Evolutionary conservation across 2,113 vertebrate genomes (phyloP).

Genomic region (Xenopus borealis): DNA sequence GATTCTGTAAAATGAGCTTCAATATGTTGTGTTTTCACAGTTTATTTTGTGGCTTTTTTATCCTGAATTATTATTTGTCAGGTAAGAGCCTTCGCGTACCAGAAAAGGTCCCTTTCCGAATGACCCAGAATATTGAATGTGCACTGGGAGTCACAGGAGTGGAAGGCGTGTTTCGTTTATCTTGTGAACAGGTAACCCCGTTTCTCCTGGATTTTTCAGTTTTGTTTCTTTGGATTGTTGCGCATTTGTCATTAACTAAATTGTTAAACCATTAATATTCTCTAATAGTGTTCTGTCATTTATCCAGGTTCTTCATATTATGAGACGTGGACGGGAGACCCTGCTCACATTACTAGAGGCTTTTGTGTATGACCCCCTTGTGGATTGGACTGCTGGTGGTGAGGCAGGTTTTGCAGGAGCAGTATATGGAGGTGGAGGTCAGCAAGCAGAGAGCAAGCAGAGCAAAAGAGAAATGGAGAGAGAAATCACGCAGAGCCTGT

Average conservation of each 20-base stretch:
- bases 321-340: conserved; percentile 93
- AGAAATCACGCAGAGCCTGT: conserved; percentile 95
- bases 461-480: conserved; percentile 98
- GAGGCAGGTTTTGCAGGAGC: conserved; percentile 96
- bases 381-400: conserved; percentile 96
- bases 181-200: conserved; percentile 87
- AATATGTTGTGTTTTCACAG: too few species aligned
- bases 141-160: conserved; percentile 94
- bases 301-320: conserved; percentile 89
- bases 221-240: too few species aligned
- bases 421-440: conserved; percentile 94
- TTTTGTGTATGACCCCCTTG: conserved; percentile 95
- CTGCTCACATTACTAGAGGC: conserved; percentile 91
- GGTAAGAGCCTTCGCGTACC: conserved; percentile 95
- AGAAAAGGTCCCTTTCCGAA: conserved; percentile 96
- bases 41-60: too few species aligned
- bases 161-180: conserved; percentile 95
- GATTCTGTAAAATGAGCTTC: too few species aligned
- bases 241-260: too few species aligned
- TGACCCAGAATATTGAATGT: conserved; percentile 97
- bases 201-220: not conserved
- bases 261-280: not conserved
- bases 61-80: conserved; percentile 50
- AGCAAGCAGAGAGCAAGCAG: conserved; percentile 94
- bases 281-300: not conserved